Conservation (phyloP, 1,140 invertebrate species). For the Philotrypesis tridentata region DNA sequence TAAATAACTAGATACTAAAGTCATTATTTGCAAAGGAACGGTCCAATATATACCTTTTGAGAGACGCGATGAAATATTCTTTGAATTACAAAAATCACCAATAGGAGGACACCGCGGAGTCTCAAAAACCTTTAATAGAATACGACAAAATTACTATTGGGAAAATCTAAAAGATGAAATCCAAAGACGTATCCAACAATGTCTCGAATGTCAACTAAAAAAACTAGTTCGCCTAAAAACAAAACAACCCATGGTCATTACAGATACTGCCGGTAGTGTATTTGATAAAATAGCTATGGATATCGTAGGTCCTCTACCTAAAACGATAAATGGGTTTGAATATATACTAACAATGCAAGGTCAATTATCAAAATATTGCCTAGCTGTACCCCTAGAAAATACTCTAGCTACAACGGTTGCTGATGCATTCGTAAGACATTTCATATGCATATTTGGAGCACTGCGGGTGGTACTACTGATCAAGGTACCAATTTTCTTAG, state of each 20-base stretch:
- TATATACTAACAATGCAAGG: slow-evolving; percentile 22
- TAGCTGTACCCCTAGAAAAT: background rate
- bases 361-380: slow-evolving; percentile 47
- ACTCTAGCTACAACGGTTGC: background rate
- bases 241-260: slow-evolving; percentile 21
- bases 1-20: too few relatives aligned
- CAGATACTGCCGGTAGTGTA: background rate
- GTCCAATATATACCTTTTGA: background rate
- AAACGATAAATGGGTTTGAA: background rate
- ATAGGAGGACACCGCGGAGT: background rate
- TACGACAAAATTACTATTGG: background rate
- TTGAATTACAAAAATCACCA: background rate
- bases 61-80: background rate
- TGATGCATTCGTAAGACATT: slow-evolving; percentile 16
- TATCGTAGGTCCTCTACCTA: background rate
- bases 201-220: slow-evolving; percentile 35
- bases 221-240: slow-evolving; percentile 8
- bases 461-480: slow-evolving; percentile 5
- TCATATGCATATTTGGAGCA: slow-evolving; percentile 41
- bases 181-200: background rate
- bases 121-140: background rate
- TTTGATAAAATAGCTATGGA: background rate
- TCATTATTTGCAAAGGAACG: too few relatives aligned
- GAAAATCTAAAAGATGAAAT: slow-evolving; percentile 22
- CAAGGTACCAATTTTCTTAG: background rate